phyloP scores from a whole-genome alignment of 2,797 vertebrate species.

The Taenioides sp. region DNA sequence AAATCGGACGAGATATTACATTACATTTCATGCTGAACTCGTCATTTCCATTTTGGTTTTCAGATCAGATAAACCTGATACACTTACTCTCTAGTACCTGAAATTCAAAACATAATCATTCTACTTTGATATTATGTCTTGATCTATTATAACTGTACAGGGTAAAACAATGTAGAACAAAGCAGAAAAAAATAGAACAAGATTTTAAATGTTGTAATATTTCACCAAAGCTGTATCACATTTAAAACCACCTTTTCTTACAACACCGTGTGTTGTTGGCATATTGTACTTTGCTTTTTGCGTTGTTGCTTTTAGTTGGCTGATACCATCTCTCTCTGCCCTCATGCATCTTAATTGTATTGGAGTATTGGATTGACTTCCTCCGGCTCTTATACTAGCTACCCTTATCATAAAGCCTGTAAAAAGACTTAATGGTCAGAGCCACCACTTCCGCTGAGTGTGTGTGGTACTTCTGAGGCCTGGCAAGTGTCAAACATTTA shows the following conservation, averaged over 20 bases:
- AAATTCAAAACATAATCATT: background rate
- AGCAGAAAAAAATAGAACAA: background rate
- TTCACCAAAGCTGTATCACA: constrained; percentile 9
- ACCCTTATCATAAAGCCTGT: constrained; percentile 54
- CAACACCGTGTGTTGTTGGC: constrained; percentile 38
- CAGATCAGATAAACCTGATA: background rate
- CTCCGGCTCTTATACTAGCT: constrained; percentile 39
- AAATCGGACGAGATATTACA: background rate
- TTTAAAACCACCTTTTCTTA: constrained; percentile 13
- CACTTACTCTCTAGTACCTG: background rate
- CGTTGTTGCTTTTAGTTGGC: constrained; percentile 49
- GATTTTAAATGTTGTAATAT: constrained; percentile 15
- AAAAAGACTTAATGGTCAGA: constrained; percentile 61
- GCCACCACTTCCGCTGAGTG: constrained; percentile 34
- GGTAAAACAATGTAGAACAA: background rate
- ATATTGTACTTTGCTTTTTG: background rate
- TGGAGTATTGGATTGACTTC: constrained; percentile 59
- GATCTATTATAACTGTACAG: background rate
- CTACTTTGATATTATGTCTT: background rate
- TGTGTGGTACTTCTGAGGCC: constrained; percentile 37
- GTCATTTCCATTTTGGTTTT: too few species aligned
- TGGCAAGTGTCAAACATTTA: constrained; percentile 53
- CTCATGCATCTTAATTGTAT: constrained; percentile 62
- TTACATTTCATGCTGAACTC: background rate
- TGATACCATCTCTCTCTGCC: constrained; percentile 61